Base-by-base conservation (phyloP, 2,888 invertebrate species). In the Drosophila subquinaria region DNA sequence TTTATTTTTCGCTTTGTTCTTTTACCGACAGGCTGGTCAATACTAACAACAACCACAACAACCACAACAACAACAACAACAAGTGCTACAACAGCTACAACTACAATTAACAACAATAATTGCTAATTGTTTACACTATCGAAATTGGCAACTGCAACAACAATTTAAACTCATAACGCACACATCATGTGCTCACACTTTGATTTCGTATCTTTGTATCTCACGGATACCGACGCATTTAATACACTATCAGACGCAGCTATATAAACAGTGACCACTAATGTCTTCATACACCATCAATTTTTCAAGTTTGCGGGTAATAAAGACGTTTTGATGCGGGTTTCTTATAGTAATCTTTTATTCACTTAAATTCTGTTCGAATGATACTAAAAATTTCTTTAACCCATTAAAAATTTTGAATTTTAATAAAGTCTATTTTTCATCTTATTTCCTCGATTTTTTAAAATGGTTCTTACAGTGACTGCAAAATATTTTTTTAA, bases 1-100 rank as follows among this genome's bases (percentile, higher is more conserved):
- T 69, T 79, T 69, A 52, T 50, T 35, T 17, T 0, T 9, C 13
- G 15, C 60, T 83, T 83, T 89, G 84, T 80, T 70, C 68, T 83
- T 76, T 60, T 52, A 67, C 87, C 81, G 77, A 52, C 82, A 33
- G 35, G 17, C 59, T 40, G 50, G 51, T 15, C 53, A 62, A 43
- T 40, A 64, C 48, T 27, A 52, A 27, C 45, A 55, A 30, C 56
- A 64, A 36, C 45, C 47, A 33, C 15, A 56, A 51, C 17, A 66
- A 10, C 52, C 62, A 45, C 33, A 69, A 47, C 36, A 57, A 47
- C 17, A 66, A 10, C 52, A 65, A 45, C 33, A 69, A 47, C 36
- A 57, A 47, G 11, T 69, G 10, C 9, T 52, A 59, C 17, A 55
- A 27, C 27, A 27, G 27, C 27, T 6, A 50, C 30, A 42, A 35